Evolutionary conservation across 2,797 vertebrate species (phyloP), one percentile per base, ranked within the genome.

Genomic region (Brachymystax lenok): DNA sequence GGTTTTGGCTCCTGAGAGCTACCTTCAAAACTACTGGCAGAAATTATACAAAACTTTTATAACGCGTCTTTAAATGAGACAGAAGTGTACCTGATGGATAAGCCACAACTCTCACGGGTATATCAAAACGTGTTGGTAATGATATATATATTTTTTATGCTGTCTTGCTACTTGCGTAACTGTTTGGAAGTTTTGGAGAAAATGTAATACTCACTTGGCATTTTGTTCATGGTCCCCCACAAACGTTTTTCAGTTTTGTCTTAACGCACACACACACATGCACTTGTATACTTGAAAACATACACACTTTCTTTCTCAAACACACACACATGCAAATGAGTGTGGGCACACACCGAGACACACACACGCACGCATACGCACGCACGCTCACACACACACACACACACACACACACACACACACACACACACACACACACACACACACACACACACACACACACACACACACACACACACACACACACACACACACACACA

Each of bases 341-440:
- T 13, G 3, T 13, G 40, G 10, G 40, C 28, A 61, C 52, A 52
- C 21, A 35, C 17, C 33, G 14, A 51, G 12, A 33, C 33, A 21
- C 24, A 35, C 24, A 74, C 13, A 64, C 12, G 2, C 24, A 64
- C 61, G 0, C 61, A n/a, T n/a, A 64, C 12, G 2, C 13, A 64
- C 12, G 2, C 24, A 64, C 61, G 0, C 61, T 10, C 21, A 1
- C 59, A 21, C 72, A 70, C 21, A 59, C 19, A 24, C 8, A 71
- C 68, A 27, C n/a, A 69, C 69, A 79, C 35, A 72, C 74, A 56
- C 50, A 30, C 19, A n/a, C 30, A 63, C 72, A 61, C 56, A 35
- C 72, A 61, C 46, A 61, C 30, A 76, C 51, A 69, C 74, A 75
- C 74, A 69, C 50, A 76, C 27, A 59, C 50, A 70, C 67, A 70